A percentile compares a stretch with the other conserved stretches of the same genome.
phyloP scores from a whole-genome alignment of 1,140 invertebrate genomes.

The Heliothis subflexa region DNA sequence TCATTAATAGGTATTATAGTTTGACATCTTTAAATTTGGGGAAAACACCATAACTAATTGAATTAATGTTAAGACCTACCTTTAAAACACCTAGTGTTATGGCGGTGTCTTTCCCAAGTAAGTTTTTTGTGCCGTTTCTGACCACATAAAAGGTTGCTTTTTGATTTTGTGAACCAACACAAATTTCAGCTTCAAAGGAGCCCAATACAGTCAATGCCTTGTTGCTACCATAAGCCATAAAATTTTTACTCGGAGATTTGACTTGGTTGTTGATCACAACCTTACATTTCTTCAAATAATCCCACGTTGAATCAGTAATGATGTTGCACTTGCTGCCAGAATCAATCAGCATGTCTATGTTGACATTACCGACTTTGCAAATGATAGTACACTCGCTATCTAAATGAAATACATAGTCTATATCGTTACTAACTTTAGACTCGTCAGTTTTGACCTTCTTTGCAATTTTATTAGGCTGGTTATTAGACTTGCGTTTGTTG shows the following conservation, averaged over 20 bases:
- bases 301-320: slow-evolving; percentile 45
- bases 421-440: not conserved
- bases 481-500: not conserved
- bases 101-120: not conserved
- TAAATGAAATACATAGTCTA: slow-evolving; percentile 32
- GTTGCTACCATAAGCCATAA: not conserved
- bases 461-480: too few species aligned
- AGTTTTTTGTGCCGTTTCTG: not conserved
- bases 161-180: not conserved
- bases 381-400: slow-evolving; percentile 28
- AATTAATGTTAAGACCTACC: too few species aligned
- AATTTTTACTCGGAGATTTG: not conserved
- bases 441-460: not conserved
- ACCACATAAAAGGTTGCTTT: not conserved
- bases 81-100: not conserved
- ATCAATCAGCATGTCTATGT: slow-evolving; percentile 53
- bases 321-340: slow-evolving; percentile 53
- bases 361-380: slow-evolving; percentile 45
- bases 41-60: too few species aligned
- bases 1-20: too few species aligned
- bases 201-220: not conserved
- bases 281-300: not conserved
- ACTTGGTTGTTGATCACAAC: not conserved
- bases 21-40: too few species aligned
- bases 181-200: not conserved